These are phyloP conservation scores for Nannoperca australis DNA, from an alignment of 2,797 vertebrate species.

Conservation along the genomic window DNA sequence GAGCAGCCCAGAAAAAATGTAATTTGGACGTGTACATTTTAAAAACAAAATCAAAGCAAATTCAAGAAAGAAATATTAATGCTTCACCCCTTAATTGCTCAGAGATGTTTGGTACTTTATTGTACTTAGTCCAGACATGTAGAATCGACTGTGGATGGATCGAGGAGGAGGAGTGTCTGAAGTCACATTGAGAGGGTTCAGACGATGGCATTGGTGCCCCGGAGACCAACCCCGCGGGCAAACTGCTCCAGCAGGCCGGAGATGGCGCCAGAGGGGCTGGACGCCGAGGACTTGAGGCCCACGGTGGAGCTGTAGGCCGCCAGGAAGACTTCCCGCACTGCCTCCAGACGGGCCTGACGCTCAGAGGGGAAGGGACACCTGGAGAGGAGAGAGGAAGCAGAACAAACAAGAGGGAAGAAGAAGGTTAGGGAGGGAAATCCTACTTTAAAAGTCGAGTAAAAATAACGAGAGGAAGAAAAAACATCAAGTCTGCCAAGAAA, in stretches of 20 bases:
- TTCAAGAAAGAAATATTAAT: constrained; percentile 10
- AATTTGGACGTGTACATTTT: constrained; percentile 24
- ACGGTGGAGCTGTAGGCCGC: constrained; percentile 95
- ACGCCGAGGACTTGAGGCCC: constrained; percentile 89
- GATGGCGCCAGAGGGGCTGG: constrained; percentile 93
- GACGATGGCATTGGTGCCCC: constrained; percentile 89
- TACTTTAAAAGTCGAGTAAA: not conserved
- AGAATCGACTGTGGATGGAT: constrained; percentile 28
- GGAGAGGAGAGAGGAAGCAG: constrained; percentile 51
- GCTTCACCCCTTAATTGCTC: constrained; percentile 58
- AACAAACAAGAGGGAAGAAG: not conserved
- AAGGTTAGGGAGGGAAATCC: not conserved
- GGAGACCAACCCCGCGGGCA: constrained; percentile 93
- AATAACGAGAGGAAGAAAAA: not conserved
- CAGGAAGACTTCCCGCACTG: constrained; percentile 93
- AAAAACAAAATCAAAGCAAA: constrained; percentile 38
- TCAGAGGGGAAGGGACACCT: constrained; percentile 87
- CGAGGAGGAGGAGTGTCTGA: constrained; percentile 29
- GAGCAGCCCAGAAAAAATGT: constrained; percentile 14
- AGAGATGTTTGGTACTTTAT: constrained; percentile 82
- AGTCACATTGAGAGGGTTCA: constrained; percentile 79
- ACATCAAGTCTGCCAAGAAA: not conserved
- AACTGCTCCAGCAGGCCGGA: constrained; percentile 97
- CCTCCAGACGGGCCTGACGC: constrained; percentile 92
- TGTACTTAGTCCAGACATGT: constrained; percentile 53